Evolutionary conservation across 2,113 vertebrate genomes (phyloP), one percentile per base, ranked within the genome.

Genomic region (Acanthisitta chloris): DNA sequence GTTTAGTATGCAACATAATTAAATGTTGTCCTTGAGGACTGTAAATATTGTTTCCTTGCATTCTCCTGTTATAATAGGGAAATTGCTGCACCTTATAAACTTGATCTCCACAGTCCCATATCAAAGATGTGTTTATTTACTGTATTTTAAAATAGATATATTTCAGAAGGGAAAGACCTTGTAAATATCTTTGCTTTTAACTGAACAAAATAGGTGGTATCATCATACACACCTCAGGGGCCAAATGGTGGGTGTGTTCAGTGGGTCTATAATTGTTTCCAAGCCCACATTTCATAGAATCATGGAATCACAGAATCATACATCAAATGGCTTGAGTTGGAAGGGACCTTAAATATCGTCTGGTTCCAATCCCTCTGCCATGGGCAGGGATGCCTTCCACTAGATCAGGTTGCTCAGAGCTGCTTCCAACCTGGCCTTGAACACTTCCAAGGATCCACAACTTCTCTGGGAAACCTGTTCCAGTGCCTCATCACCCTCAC

Each of bases 11-110:
- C 71, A 77, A 46, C 42, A 21, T 72, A 85, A 94, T 91, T 86
- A 86, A 88, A 77, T 78, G 28, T 65, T 93, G 74, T 88, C 86
- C 86, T 86, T 92, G 72, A 94, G 80, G 51, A 88, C 12, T 92
- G 88, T 81, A n/a, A 7, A 16, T 64, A 54, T 59, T 70, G n/a
- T 61, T 91, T 52, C 46, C 87, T 91, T 96, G 83, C 40, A 74
- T 87, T 87, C 57, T 84, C 12, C 15, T 34, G 4, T 82, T 91
- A 67, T 31, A 73, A 52, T 4, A 51, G 49, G 51, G 51, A 78
- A 89, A 78, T 33, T 70, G 9, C 38, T 89, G 40, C 4, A 10
- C 24, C 11, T 92, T 71, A 19, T 62, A 84, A 81, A 24, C 48
- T 57, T 43, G 29, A 71, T 71, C 33, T 80, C 55, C 36, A 61